A percentile compares a stretch with the other conserved stretches of the same genome.
Conservation (phyloP, 2,113 vertebrate species). For the Corynorhinus townsendii region DNA sequence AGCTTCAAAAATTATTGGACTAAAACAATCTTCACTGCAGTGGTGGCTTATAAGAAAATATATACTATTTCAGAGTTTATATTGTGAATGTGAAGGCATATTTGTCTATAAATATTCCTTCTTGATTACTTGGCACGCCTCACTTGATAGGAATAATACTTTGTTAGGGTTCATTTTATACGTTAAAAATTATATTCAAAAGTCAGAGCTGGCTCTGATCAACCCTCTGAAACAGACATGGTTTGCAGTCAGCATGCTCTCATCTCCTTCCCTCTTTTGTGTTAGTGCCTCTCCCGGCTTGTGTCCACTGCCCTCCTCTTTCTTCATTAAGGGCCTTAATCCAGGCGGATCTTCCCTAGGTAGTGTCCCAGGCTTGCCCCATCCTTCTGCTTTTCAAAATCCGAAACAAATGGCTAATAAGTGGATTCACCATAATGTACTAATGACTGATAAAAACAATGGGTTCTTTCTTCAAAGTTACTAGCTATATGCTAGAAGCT, state of each 20-base stretch:
- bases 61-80: neutral
- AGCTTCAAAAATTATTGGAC: neutral
- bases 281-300: neutral
- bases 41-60: neutral
- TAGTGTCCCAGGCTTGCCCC: neutral
- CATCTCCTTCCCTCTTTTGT: neutral
- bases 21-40: neutral
- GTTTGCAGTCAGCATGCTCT: neutral
- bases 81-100: neutral
- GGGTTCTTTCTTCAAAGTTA: neutral
- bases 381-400: neutral
- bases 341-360: neutral
- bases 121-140: neutral
- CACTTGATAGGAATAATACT: neutral
- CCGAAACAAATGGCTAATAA: slow-evolving; percentile 15
- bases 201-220: neutral
- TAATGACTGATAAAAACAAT: neutral
- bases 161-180: neutral
- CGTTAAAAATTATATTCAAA: neutral
- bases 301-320: neutral
- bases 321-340: neutral
- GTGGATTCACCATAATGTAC: neutral
- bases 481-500: neutral
- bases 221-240: neutral
- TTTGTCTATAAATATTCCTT: neutral